Percentiles rank a stretch among this genome's conserved stretches.
Conservation (phyloP, 2,797 vertebrate genomes). For the Pterois miles region DNA sequence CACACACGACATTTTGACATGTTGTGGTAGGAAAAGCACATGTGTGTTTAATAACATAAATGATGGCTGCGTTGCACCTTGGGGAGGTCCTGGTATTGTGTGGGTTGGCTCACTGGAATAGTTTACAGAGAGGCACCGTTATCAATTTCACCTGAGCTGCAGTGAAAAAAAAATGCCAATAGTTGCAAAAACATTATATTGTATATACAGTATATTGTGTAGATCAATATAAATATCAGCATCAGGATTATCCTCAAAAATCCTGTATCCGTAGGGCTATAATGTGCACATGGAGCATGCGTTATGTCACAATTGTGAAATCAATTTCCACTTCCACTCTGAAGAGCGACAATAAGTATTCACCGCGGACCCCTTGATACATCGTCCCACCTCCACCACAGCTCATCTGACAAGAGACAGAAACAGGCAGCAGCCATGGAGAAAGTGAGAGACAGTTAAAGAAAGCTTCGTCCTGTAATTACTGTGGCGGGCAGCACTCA, state of each 20-base stretch:
- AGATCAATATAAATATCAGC: background rate
- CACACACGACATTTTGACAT: background rate
- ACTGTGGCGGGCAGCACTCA: conserved; percentile 44
- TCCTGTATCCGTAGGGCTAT: background rate
- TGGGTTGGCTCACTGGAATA: background rate
- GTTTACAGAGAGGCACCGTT: background rate
- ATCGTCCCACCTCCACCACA: background rate
- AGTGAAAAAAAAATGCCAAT: too few species aligned
- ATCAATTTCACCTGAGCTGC: background rate
- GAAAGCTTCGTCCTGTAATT: conserved; percentile 56
- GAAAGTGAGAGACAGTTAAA: conserved; percentile 39
- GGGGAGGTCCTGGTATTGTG: background rate
- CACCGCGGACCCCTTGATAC: conserved; percentile 24
- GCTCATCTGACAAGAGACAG: conserved; percentile 33
- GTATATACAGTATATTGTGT: too few species aligned
- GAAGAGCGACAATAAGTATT: background rate
- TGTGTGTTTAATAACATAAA: background rate
- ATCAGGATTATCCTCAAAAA: background rate
- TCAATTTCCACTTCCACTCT: background rate
- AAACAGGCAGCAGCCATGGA: conserved; percentile 3
- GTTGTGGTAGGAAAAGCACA: background rate
- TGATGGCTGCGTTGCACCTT: background rate
- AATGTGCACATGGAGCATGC: background rate
- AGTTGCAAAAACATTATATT: too few species aligned
- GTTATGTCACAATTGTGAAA: background rate